These are phyloP conservation scores for Lagria hirta DNA, from an alignment of 2,888 invertebrate genomes.

Conservation along the genomic window DNA sequence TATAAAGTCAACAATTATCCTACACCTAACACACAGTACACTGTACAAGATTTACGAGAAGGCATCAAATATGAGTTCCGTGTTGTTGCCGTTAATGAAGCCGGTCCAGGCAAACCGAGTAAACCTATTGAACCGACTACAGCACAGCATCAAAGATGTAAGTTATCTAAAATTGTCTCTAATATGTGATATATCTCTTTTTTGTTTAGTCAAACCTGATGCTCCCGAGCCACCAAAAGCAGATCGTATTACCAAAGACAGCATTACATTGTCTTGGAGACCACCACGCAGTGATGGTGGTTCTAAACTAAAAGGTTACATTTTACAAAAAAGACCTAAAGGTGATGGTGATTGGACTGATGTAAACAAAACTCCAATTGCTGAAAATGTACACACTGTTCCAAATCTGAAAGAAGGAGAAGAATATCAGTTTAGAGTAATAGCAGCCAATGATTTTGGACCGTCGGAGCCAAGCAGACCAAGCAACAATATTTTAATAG, in stretches of 20 bases:
- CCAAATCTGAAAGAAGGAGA: conserved; percentile 88
- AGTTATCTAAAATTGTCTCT: conserved; percentile 37
- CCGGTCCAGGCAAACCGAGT: conserved; percentile 95
- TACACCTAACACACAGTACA: conserved; percentile 88
- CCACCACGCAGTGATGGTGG: conserved; percentile 88
- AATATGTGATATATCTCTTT: not conserved
- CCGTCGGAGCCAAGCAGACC: conserved; percentile 82
- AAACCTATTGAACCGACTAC: conserved; percentile 90
- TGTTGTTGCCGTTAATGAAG: conserved; percentile 93
- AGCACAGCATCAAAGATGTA: conserved; percentile 82
- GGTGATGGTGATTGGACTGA: conserved; percentile 83
- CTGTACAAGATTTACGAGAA: conserved; percentile 87
- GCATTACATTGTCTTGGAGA: conserved; percentile 87
- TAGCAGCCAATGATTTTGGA: conserved; percentile 89
- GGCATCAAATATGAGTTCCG: conserved; percentile 95
- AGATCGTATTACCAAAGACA: conserved; percentile 87
- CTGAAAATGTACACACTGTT: conserved; percentile 76
- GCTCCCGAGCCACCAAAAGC: conserved; percentile 91
- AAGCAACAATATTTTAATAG: conserved; percentile 75
- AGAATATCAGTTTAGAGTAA: conserved; percentile 93
- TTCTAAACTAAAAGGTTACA: conserved; percentile 87
- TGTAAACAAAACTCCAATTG: conserved; percentile 77
- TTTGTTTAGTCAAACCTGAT: conserved; percentile 68
- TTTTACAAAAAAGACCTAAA: conserved; percentile 84
- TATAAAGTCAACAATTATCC: conserved; percentile 94